phyloP scores from a whole-genome alignment of 1,140 invertebrate genomes.

The Pseudomyrmex concolor region DNA sequence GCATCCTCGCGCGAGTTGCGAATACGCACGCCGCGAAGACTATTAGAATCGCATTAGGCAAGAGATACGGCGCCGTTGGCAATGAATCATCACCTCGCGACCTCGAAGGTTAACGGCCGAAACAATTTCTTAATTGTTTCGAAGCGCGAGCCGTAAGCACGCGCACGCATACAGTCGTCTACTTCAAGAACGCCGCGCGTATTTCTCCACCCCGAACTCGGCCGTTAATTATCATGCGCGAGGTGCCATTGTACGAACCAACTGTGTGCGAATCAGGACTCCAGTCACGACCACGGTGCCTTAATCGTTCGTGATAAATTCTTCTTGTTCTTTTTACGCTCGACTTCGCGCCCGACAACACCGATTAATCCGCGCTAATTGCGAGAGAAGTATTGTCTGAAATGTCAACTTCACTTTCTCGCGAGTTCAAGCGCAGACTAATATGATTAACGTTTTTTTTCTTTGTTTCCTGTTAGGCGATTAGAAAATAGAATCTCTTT shows the following conservation, averaged over 20 bases:
- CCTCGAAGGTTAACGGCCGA: conserved; percentile 70
- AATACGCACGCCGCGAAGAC: conserved; percentile 36
- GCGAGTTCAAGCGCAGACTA: neutral
- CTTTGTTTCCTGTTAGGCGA: neutral
- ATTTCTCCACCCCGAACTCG: conserved; percentile 7
- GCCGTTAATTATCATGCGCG: conserved; percentile 47
- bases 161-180: neutral
- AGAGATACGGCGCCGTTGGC: conserved; percentile 48
- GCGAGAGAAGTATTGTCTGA: neutral
- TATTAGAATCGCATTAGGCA: conserved; percentile 77
- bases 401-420: neutral
- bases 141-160: conserved; percentile 5
- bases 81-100: conserved; percentile 71
- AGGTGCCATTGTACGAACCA: conserved; percentile 18
- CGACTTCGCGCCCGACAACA: neutral
- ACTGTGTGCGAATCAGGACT: neutral
- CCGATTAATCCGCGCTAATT: conserved; percentile 20
- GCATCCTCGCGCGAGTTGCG: conserved; percentile 38
- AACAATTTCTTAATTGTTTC: conserved; percentile 78
- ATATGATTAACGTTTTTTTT: neutral
- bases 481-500: neutral
- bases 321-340: conserved; percentile 15
- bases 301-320: conserved; percentile 40
- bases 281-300: conserved; percentile 19
- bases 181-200: neutral